Base-by-base conservation (phyloP, 2,113 vertebrate species). In the Psilopogon haemacephalus region DNA sequence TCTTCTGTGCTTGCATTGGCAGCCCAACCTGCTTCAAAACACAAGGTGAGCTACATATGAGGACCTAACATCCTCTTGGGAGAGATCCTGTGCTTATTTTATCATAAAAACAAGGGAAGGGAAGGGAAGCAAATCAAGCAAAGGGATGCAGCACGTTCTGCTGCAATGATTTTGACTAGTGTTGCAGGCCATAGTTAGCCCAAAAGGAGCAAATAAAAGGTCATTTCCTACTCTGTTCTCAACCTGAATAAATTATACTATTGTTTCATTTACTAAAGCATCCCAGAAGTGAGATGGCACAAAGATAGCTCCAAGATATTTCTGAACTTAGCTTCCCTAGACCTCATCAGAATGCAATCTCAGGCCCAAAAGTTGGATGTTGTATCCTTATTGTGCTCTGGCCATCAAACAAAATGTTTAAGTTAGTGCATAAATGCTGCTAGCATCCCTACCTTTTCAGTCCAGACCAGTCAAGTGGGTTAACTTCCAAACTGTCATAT, bases 201-300 rank as follows among this genome's bases (percentile, higher is more conserved):
- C 52, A 67, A 55, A 8, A 63, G 52, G 73, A 62, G 60, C 21
- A 82, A 70, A 32, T 32, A 75, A 42, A 70, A 20, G 9, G 26
- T 65, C 3, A 48, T 84, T 75, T 91, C 68, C 50, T 62, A 46
- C 67, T 84, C 40, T 81, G 67, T 40, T 84, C 42, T 78, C 48
- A 64, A 68, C 38, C 65, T 86, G 27, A 26, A 74, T 35, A 71
- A 68, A 84, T 85, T 12, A 73, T 30, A 69, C 19, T 33, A 32
- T 13, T 58, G n/a, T 62, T 84, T 75, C n/a, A 69, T 78, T 86
- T 69, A 84, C 40, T 65, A 73, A 78, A 93, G 26, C 55, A 52
- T 28, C 55, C 19, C 33, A 73, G 62, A 87, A 85, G 17, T 46
- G 54, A 80, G 46, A 84, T 7, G 15, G 50, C 73, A 82, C 14